Conservation (phyloP, 2,113 vertebrate genomes). For the Ailuropoda melanoleuca region DNA sequence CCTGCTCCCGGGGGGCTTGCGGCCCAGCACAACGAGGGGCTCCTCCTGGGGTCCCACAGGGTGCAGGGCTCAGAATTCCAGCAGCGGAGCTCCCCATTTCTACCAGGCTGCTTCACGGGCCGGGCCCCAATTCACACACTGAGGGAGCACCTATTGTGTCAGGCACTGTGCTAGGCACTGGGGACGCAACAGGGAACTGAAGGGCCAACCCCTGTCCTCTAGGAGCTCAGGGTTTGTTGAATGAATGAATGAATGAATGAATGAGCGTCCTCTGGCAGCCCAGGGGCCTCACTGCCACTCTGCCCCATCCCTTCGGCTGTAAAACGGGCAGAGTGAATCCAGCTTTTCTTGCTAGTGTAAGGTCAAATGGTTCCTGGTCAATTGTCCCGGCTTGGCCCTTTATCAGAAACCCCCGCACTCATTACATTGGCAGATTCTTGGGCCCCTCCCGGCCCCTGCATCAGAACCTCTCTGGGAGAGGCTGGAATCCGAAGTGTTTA, state of each 20-base stretch:
- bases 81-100: fast-evolving
- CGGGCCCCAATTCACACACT: not conserved
- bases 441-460: not conserved
- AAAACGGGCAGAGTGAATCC: not conserved
- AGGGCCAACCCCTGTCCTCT: not conserved
- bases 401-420: not conserved
- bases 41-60: not conserved
- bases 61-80: not conserved
- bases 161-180: not conserved
- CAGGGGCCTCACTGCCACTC: not conserved
- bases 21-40: not conserved
- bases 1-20: not conserved
- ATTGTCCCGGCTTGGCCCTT: not conserved
- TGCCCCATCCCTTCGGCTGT: not conserved
- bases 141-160: not conserved
- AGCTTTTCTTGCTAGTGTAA: not conserved
- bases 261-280: not conserved
- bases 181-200: not conserved
- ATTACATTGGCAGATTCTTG: not conserved
- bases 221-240: not conserved
- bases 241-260: not conserved
- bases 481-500: not conserved
- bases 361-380: not conserved
- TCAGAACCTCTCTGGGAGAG: not conserved
- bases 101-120: not conserved